Evolutionary conservation across 2,113 vertebrate species (phyloP), one percentile per base, ranked within the genome.

Genomic region (Himantopus leucocephalus): DNA sequence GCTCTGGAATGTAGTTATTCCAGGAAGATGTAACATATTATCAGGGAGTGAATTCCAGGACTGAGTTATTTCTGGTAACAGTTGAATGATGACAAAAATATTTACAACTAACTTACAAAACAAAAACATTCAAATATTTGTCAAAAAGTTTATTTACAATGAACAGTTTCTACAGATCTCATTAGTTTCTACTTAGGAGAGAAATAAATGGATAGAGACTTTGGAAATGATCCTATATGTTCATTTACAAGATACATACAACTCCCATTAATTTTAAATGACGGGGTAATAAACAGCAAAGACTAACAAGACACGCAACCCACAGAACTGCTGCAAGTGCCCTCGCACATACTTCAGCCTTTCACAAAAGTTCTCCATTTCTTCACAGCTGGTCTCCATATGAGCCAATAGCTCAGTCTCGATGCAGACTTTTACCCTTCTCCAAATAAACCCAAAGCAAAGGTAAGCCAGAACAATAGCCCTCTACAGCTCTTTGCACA

Each of bases 1-100:
- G 95, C 92, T 94, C 92, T 90, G 95, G 94, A 97, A 96, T 92
- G 85, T 21, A 92, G 79, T 84, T 79, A 66, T 91, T 96, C 76
- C 95, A 95, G 77, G 86, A 95, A 96, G 95, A 96, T 94, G 89
- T 74, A 94, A 95, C 74, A 18, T 96, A 95, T 90, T 92, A 90
- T 74, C 24, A 64, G 75, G 73, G 56, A 94, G 50, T 55, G 76
- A 92, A 96, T 96, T 97, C 92, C 93, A 92, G 53, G 68, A 55
- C 73, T 43, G 53, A 88, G 62, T 77, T 97, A 96, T 97, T 96
- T 94, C 93, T 97, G 89, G 93, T 92, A 92, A 96, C 81, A 94
- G 91, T 37, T 90, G 71, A 96, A 87, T 1, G 12, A 94, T 17
- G 62, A 79, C 48, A 90, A 81, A 83, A 96, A 91, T 93, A 94